Conservation (phyloP, 2,888 invertebrate species). For the Cosmia trapezina region DNA sequence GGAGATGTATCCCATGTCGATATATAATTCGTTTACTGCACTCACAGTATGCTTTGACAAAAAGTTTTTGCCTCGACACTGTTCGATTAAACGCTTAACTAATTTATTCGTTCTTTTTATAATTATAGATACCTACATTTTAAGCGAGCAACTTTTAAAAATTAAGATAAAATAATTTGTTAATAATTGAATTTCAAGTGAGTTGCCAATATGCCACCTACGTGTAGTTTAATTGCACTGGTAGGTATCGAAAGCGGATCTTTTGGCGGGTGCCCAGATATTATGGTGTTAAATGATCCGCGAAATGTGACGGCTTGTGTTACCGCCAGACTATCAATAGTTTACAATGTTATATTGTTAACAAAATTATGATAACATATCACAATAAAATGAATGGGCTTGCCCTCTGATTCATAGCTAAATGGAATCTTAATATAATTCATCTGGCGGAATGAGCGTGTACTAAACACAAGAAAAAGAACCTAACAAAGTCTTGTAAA, state of each 20-base stretch:
- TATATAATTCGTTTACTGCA: background rate
- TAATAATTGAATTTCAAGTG: constrained; percentile 10
- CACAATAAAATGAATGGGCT: background rate
- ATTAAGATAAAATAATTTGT: background rate
- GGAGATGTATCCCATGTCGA: background rate
- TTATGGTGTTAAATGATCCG: background rate
- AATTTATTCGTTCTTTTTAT: background rate
- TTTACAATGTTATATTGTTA: background rate
- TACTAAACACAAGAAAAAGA: background rate
- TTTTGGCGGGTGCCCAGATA: too few species aligned
- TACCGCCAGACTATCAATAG: background rate
- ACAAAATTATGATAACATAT: background rate
- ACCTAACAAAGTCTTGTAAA: too few species aligned
- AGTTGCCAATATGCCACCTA: constrained; percentile 14
- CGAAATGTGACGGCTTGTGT: background rate
- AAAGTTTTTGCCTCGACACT: background rate
- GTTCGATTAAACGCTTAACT: background rate
- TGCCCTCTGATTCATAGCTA: background rate
- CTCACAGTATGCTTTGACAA: background rate
- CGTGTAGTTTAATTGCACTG: background rate
- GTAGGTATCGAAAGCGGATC: constrained; percentile 8
- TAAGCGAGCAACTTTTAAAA: background rate
- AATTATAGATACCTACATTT: background rate
- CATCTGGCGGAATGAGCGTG: background rate
- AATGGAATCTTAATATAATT: background rate